phyloP scores from a whole-genome alignment of 2,888 invertebrate species.

The Lasioglossum vierecki region DNA sequence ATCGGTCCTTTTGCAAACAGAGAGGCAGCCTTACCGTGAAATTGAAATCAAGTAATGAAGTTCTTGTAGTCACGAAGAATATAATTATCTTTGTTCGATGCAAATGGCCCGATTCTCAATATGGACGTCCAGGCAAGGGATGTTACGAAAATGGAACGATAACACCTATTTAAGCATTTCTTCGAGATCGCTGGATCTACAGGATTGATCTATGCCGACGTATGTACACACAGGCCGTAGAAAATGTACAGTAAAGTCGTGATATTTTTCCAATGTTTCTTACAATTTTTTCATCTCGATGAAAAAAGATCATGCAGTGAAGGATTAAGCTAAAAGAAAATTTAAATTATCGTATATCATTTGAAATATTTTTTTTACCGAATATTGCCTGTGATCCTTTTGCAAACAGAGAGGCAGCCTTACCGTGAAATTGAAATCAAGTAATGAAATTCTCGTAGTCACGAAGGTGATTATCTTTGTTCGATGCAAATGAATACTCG shows the following conservation, averaged over 20 bases:
- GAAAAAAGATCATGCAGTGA: too few relatives aligned
- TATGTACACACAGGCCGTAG: too few relatives aligned
- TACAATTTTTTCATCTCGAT: too few relatives aligned
- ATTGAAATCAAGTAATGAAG: conserved; percentile 34
- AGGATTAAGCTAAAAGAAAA: too few relatives aligned
- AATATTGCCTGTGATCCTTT: conserved; percentile 4
- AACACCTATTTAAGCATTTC: conserved; percentile 32
- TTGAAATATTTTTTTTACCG: too few relatives aligned
- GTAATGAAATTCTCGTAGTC: conserved; percentile 27
- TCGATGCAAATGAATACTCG: conserved; percentile 14
- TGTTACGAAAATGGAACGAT: conserved; percentile 46
- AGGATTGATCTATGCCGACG: neutral
- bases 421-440: conserved; percentile 17
- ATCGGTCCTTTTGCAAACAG: conserved; percentile 12
- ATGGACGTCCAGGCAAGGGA: conserved; percentile 15
- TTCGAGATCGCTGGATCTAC: conserved; percentile 13
- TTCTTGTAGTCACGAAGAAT: conserved; percentile 28
- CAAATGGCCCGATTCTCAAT: conserved; percentile 34
- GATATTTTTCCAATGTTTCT: too few relatives aligned
- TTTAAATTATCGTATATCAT: too few relatives aligned
- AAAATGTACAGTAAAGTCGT: too few relatives aligned
- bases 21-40: neutral
- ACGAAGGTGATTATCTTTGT: conserved; percentile 47
- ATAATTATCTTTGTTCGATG: too few relatives aligned
- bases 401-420: neutral